Conservation (phyloP, 1,140 invertebrate species). For the Calephelis virginiensis region DNA sequence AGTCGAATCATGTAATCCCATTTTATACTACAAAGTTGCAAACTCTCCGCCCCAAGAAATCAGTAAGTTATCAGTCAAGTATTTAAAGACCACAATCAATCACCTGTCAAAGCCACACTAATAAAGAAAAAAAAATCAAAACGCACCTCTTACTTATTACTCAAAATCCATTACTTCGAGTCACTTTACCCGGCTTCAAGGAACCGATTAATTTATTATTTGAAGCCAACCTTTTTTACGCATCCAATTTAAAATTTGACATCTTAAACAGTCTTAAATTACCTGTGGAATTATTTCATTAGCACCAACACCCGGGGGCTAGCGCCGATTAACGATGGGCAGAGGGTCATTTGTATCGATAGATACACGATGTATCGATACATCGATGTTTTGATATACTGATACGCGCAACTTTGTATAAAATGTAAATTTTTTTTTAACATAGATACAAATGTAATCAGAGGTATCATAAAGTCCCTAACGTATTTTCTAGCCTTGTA, state of each 20-base stretch:
- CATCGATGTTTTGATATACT: too few species aligned
- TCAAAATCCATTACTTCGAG: conserved; percentile 59
- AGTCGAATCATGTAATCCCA: too few species aligned
- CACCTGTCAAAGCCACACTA: conserved; percentile 17
- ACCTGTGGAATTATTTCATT: conserved; percentile 74
- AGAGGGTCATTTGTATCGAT: too few species aligned
- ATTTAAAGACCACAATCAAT: conserved; percentile 22
- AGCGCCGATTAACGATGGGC: conserved; percentile 25
- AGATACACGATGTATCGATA: too few species aligned
- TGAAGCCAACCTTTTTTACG: conserved; percentile 64
- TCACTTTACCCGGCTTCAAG: conserved; percentile 52
- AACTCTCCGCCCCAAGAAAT: conserved; percentile 3
- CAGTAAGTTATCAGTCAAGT: conserved; percentile 10
- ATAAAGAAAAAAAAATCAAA: conserved; percentile 26
- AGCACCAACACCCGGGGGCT: conserved; percentile 51
- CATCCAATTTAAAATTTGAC: conserved; percentile 77
- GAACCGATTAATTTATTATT: conserved; percentile 76
- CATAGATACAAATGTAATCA: too few species aligned
- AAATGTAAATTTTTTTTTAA: too few species aligned
- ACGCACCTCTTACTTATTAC: conserved; percentile 37
- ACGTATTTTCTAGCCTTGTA: too few species aligned
- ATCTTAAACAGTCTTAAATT: conserved; percentile 77
- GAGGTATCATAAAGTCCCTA: too few species aligned
- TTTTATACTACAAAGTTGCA: neutral
- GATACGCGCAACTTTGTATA: too few species aligned